Evolutionary conservation across 2,113 vertebrate species (phyloP), one percentile per base, ranked within the genome.

Genomic region (Thamnophis sirtalis): DNA sequence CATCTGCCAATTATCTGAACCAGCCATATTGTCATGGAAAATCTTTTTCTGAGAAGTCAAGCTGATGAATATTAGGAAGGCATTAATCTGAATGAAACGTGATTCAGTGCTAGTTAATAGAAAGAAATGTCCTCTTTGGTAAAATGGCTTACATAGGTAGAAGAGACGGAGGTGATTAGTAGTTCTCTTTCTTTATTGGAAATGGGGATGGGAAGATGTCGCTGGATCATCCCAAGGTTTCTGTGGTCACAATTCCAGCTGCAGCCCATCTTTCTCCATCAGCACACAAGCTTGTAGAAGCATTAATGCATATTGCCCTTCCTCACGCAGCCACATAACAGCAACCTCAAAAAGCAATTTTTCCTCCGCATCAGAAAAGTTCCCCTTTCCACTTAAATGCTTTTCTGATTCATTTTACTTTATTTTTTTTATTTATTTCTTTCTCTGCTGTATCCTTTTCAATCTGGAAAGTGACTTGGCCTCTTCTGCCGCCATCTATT

Each of bases 361-460:
- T 96, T 91, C 89, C 94, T 93, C 92, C 26, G 89, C 91, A 91
- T 94, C 95, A 94, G 92, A 95, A 97, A 98, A 97, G 96, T 97
- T 97, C 97, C 96, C 89, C 93, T 97, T 97, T 97, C 96, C 96
- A 97, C 97, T 97, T 97, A 97, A 97, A 97, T 96, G 96, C 94
- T 96, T 97, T 97, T 96, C 94, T 88, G 95, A 98, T 98, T 97
- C 96, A 97, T 97, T 98, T 97, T 97, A 97, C 96, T 98, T 97
- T 97, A 96, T 97, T 97, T 97, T 98, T 97, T 98, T 98, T 98
- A 97, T 98, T 98, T 98, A 97, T 98, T 98, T 98, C 98, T 98
- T 98, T 98, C 97, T 97, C 97, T 98, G 98, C 98, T 98, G 97
- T 98, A 98, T 98, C 98, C 98, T 98, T 98, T 98, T 98, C 98